Conservation (phyloP, 30 jellyfish, hydroid and myxozoan genomes). For the Cassiopea xamachana region DNA sequence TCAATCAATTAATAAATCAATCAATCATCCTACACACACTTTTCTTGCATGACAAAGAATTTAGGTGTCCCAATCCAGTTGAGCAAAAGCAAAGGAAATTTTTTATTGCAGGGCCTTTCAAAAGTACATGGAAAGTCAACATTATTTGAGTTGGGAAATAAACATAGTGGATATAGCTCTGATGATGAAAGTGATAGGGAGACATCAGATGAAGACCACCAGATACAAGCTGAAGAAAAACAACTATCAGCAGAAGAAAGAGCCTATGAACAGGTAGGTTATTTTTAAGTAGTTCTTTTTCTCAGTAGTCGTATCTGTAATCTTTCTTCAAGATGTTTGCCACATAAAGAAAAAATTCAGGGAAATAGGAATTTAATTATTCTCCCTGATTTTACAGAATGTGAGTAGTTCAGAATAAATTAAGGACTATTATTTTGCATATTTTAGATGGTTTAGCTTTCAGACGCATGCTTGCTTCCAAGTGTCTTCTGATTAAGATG, state of each 20-base stretch:
- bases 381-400: too few relatives aligned
- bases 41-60: too few relatives aligned
- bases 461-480: too few relatives aligned
- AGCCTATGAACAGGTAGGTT: conserved; percentile 44
- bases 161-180: conserved; percentile 57
- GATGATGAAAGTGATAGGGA: conserved; percentile 60
- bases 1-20: not conserved
- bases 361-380: too few relatives aligned
- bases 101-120: not conserved
- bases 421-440: too few relatives aligned
- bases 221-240: conserved; percentile 47
- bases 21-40: not conserved
- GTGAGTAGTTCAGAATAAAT: too few relatives aligned
- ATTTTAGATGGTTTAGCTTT: too few relatives aligned
- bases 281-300: not conserved
- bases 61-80: too few relatives aligned
- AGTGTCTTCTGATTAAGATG: too few relatives aligned
- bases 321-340: too few relatives aligned
- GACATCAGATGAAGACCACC: conserved; percentile 70
- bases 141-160: not conserved
- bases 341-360: too few relatives aligned
- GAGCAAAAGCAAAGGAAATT: not conserved
- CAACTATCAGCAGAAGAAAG: conserved; percentile 63
- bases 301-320: not conserved
- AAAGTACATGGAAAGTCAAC: not conserved